These are phyloP conservation scores for Paradisaea rubra DNA, from an alignment of 2,113 vertebrate genomes.

Conservation along the genomic window DNA sequence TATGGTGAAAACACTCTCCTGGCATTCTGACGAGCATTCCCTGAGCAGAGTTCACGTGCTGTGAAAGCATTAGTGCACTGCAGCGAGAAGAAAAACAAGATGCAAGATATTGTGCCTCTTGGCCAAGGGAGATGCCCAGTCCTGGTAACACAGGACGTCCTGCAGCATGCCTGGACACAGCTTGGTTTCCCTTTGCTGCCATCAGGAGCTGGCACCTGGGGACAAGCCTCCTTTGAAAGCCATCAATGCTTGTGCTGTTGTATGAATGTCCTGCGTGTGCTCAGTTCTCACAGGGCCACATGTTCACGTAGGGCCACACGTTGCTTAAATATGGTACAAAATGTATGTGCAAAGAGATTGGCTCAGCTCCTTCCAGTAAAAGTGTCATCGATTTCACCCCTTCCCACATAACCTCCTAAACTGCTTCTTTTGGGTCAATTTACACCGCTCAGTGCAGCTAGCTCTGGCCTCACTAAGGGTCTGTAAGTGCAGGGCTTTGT, in stretches of 20 bases:
- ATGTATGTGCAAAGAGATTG: not conserved
- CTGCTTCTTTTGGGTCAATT: not conserved
- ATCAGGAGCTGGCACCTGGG: not conserved
- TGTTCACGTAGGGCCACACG: not conserved
- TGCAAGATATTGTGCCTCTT: not conserved
- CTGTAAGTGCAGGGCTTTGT: not conserved
- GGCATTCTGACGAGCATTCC: not conserved
- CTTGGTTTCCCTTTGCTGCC: not conserved
- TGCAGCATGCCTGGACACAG: not conserved
- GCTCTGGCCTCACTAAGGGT: not conserved
- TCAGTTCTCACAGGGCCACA: not conserved
- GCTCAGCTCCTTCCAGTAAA: not conserved
- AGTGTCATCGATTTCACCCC: not conserved
- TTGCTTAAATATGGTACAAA: not conserved
- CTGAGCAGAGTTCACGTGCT: accelerated
- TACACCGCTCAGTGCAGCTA: not conserved
- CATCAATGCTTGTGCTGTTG: not conserved
- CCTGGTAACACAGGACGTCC: not conserved
- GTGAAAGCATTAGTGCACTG: not conserved
- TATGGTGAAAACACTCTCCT: not conserved
- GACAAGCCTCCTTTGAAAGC: not conserved
- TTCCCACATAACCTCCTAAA: not conserved
- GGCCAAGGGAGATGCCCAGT: not conserved
- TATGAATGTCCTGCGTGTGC: not conserved
- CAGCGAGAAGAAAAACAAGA: not conserved